Base-by-base conservation (phyloP, 2,113 vertebrate species). In the Barnardius zonarius region DNA sequence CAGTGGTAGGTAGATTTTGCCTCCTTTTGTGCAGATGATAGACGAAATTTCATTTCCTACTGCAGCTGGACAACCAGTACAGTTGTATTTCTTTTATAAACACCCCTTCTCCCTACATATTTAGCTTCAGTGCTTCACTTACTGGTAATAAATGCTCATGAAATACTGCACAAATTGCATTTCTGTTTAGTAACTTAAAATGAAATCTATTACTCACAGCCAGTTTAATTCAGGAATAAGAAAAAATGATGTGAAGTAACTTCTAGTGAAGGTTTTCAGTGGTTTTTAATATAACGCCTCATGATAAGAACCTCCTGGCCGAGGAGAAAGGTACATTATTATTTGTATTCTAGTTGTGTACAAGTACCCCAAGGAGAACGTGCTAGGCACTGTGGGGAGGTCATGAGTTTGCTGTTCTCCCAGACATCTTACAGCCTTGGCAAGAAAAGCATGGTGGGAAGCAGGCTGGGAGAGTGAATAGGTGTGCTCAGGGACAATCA, bases 41-140 rank as follows among this genome's bases (percentile, higher is more conserved):
- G 90, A 97, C 83, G 83, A 46, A 75, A 86, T 97, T 97, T 91
- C 90, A 85, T 91, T 89, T 95, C 46, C 74, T 95, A 66, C 61
- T n/a, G 23, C 92, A 94, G 89, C 92, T 88, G 95, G 85, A 88
- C 95, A 92, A 70, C 39, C 31, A 67, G 20, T 88, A 39, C 7
- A 17, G 37, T 55, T 69, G 8, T 31, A 62, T 88, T 96, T 87
- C 9, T 86, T 92, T 92, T 93, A 86, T 54, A 46, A 92, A 82
- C 19, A 39, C 2, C 10, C 12, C 10, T 9, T 4, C 1, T 5
- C 13, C 10, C 13, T 6, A 13, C 49, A 3, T 14, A 41, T 76
- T 70, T 64, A 66, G 51, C 55, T 70, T 25, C 69, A 54, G 17
- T 48, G 23, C 79, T 81, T 69, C 17, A 37, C 92, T 93, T 83